Percentiles rank a stretch among this genome's conserved stretches.
Conservation (phyloP, 2,888 invertebrate genomes). For the Agonum fuliginosum region DNA sequence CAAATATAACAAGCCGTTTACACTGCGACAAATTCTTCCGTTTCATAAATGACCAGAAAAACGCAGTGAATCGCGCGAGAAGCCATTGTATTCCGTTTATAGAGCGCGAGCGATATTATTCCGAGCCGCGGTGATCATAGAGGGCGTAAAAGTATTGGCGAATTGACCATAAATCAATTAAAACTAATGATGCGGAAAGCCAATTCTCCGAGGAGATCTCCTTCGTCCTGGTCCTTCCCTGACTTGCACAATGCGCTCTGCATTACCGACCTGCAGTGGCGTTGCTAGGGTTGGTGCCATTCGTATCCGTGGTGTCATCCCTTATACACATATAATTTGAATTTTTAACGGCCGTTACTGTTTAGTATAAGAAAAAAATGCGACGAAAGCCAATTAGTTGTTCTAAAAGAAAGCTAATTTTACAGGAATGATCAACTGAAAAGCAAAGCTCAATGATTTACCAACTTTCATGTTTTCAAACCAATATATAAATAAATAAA, state of each 20-base stretch:
- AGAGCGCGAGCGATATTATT: slow-evolving; percentile 43
- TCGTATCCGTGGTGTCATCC: no score
- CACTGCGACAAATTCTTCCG: slow-evolving; percentile 39
- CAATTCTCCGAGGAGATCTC: slow-evolving; percentile 42
- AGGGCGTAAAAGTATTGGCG: slow-evolving; percentile 55
- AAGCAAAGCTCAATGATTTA: no score
- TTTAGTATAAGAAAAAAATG: no score
- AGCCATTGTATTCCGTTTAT: slow-evolving; percentile 49
- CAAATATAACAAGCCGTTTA: slow-evolving; percentile 34
- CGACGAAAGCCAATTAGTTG: no score
- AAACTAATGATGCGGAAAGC: slow-evolving; percentile 57
- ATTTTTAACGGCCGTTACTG: no score
- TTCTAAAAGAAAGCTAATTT: no score
- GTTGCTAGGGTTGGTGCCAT: no score
- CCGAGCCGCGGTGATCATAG: slow-evolving; percentile 37
- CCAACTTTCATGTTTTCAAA: no score
- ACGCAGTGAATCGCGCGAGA: not conserved
- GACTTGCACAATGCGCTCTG: slow-evolving; percentile 49
- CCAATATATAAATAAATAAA: no score
- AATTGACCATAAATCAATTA: slow-evolving; percentile 60
- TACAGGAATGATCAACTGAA: no score
- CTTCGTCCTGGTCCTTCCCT: not conserved
- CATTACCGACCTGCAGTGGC: not conserved
- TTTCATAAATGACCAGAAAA: slow-evolving; percentile 45
- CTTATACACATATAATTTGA: no score